Evolutionary conservation across 2,797 vertebrate species (phyloP), one percentile per base, ranked within the genome.

Genomic region (Labroides dimidiatus): DNA sequence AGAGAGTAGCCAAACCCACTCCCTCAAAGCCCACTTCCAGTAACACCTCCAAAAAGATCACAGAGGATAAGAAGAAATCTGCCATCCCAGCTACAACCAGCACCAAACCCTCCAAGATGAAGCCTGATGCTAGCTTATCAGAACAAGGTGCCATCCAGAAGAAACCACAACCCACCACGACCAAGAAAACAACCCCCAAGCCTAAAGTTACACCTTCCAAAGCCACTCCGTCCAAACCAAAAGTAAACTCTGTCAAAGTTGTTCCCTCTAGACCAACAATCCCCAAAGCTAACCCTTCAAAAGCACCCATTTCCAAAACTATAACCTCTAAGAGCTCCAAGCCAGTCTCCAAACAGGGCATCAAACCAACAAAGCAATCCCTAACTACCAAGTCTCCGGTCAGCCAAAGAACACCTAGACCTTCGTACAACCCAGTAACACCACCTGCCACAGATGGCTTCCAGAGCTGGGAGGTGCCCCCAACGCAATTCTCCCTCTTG

Each of bases 401-500:
- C 62, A 91, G 77, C 20, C 82, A 63, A 3, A 82, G 53, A 61
- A 77, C 89, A 50, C 90, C 87, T 69, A 92, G 73, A 64, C 53
- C 83, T 41, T 33, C 75, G 10, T 79, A 86, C 45, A 92, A 88
- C 64, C 54, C 92, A n/a, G 91, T 93, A n/a, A 96, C 94, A 19
- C 91, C 86, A 0, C 88, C 95, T 45, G 91, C 93, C 6, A 94
- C 94, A 0, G 94, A 95, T 24, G 91, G 92, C 77, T 96, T 94
- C 75, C 93, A 94, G 1, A 93, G 94, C 86, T 96, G 95, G 75
- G 93, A 96, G 44, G 86, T 93, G 1, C 93, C 93, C 69, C 94
- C 95, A 8, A 98, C 96, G 1, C 89, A 89, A 0, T 95, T 96
- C 84, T 94, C 95, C 0, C 82, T 95, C 82, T 80, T 95, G 59